Evolutionary conservation across 2,113 vertebrate genomes (phyloP).

Genomic region (Aspiorhynchus laticeps): DNA sequence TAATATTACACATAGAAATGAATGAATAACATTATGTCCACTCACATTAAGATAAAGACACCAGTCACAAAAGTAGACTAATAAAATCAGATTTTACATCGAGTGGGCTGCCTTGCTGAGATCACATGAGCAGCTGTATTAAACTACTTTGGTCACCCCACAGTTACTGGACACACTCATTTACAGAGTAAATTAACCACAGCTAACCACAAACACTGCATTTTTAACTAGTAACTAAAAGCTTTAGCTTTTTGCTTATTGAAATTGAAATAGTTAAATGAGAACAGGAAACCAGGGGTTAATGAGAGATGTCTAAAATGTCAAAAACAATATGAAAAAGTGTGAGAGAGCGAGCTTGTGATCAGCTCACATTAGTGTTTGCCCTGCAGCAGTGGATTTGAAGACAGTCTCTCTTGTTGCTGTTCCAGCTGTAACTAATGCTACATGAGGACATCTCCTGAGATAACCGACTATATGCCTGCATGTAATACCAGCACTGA

Average conservation of each 20-base stretch:
- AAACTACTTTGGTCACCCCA: not conserved
- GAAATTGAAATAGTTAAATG: not conserved
- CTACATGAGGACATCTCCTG: slow-evolving; percentile 11
- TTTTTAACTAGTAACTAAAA: not conserved
- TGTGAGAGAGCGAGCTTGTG: not conserved
- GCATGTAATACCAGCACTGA: not conserved
- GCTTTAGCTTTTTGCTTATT: not conserved
- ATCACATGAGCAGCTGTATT: not conserved
- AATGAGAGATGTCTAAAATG: not conserved
- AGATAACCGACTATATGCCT: not conserved
- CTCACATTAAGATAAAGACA: not conserved
- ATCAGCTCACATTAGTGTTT: not conserved
- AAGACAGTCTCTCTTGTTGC: slow-evolving; percentile 7
- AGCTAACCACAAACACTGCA: not conserved
- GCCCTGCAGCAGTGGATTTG: not conserved
- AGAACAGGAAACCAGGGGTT: not conserved
- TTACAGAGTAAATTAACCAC: not conserved
- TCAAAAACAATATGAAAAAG: not conserved
- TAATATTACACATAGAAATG: not conserved
- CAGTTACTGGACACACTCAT: not conserved
- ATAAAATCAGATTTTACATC: not conserved
- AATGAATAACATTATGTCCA: not conserved
- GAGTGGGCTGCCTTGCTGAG: not conserved
- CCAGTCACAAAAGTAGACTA: not conserved
- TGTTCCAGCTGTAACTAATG: slow-evolving; percentile 19